Conservation (phyloP, 2,113 vertebrate genomes). For the Ploceus nigricollis region DNA sequence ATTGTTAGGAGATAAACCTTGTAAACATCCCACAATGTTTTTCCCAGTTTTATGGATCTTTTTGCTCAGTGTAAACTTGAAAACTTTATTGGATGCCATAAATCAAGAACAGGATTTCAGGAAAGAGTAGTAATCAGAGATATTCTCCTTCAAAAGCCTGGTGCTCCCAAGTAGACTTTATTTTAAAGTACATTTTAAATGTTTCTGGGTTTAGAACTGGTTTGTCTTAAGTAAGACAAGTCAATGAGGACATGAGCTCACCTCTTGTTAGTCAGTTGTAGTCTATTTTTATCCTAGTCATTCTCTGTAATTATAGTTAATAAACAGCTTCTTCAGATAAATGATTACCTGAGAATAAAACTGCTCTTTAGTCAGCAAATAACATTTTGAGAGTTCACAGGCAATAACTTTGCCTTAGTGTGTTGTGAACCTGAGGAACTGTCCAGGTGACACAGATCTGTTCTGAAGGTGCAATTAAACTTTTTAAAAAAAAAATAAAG, state of each 20-base stretch:
- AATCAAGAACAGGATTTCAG: background rate
- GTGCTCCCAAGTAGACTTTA: background rate
- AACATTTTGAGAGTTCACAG: background rate
- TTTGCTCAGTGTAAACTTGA: background rate
- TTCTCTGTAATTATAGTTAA: constrained; percentile 6
- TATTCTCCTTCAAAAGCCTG: background rate
- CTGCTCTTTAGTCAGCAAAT: constrained; percentile 25
- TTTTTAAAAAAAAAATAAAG: background rate
- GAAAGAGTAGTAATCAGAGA: background rate
- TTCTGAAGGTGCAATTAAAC: background rate
- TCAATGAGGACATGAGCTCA: background rate
- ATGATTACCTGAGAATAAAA: constrained; percentile 33
- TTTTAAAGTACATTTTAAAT: background rate
- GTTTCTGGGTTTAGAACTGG: background rate
- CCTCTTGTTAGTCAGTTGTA: background rate
- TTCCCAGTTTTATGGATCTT: background rate
- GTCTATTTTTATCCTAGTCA: background rate
- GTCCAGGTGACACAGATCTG: background rate
- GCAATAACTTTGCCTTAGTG: background rate
- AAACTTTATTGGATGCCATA: background rate
- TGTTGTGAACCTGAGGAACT: background rate
- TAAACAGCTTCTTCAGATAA: constrained; percentile 37
- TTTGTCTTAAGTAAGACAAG: background rate
- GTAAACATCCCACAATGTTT: background rate
- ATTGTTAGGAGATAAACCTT: background rate